Evolutionary conservation across 2,113 vertebrate species (phyloP).

Genomic region (Isurus oxyrinchus): DNA sequence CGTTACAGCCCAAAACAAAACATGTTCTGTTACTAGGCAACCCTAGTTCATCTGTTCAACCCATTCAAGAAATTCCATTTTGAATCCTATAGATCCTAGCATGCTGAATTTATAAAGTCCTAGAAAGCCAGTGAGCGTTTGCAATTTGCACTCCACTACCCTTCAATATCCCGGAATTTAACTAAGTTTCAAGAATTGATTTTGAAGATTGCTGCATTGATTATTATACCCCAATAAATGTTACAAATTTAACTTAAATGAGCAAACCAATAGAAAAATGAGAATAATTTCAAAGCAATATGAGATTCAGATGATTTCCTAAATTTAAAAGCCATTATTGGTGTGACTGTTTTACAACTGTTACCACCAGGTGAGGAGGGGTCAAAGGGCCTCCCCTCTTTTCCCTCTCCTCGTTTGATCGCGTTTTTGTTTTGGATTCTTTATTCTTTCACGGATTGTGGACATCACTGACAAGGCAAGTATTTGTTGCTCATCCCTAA

Average conservation of each 20-base stretch:
- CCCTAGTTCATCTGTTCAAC: conserved; percentile 31
- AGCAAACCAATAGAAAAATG: not conserved
- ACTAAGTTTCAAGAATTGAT: not conserved
- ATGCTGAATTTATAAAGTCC: not conserved
- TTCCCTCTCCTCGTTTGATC: too few relatives aligned
- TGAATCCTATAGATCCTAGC: not conserved
- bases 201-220: not conserved
- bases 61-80: conserved; percentile 33
- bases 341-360: not conserved
- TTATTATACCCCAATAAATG: not conserved
- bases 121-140: not conserved
- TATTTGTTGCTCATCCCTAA: too few relatives aligned
- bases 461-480: too few relatives aligned
- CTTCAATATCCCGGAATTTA: not conserved
- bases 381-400: too few relatives aligned
- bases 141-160: not conserved
- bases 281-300: not conserved
- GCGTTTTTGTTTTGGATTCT: too few relatives aligned
- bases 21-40: conserved; percentile 24
- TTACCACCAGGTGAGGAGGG: too few relatives aligned
- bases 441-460: too few relatives aligned
- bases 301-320: not conserved
- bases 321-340: not conserved
- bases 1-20: conserved; percentile 25
- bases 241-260: not conserved